These are phyloP conservation scores for Euzetes globulus DNA, from an alignment of 2,888 invertebrate species.

Conservation along the genomic window DNA sequence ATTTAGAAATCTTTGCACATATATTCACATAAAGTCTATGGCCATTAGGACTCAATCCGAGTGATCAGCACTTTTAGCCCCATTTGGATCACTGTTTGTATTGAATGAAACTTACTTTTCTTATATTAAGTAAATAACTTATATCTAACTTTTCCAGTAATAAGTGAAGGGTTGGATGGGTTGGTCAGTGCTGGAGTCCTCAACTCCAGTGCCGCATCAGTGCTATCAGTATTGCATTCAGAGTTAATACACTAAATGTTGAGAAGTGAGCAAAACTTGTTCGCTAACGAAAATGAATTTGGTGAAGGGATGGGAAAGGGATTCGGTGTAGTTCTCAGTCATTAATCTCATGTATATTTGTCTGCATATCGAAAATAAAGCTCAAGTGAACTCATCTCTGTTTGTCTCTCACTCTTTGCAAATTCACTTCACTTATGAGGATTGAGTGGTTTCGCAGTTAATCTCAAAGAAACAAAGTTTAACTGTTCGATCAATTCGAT, in stretches of 20 bases:
- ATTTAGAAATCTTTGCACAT: constrained; percentile 27
- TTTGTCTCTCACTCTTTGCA: background rate
- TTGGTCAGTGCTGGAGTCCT: background rate
- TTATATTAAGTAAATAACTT: constrained; percentile 5
- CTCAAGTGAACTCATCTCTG: background rate
- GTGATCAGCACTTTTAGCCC: constrained; percentile 19
- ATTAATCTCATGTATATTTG: constrained; percentile 22
- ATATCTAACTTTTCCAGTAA: constrained; percentile 1
- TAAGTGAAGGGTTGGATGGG: background rate
- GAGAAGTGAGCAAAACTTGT: constrained; percentile 9
- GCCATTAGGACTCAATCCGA: constrained; percentile 18
- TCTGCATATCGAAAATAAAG: background rate
- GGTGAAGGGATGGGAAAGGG: constrained; percentile 13
- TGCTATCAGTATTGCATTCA: constrained; percentile 4
- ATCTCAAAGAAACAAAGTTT: constrained; percentile 5
- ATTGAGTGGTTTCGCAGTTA: constrained; percentile 18
- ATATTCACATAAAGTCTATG: constrained; percentile 6
- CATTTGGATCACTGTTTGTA: background rate
- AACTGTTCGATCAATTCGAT: constrained; percentile 5
- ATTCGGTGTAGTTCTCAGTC: constrained; percentile 3
- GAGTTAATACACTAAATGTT: constrained; percentile 13
- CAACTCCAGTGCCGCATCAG: background rate
- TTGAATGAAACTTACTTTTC: constrained; percentile 3
- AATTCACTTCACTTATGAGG: constrained; percentile 22
- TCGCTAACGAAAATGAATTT: constrained; percentile 16